These are phyloP conservation scores for Lasaia peninsularis DNA, from an alignment of 1,140 invertebrate species.

Conservation along the genomic window DNA sequence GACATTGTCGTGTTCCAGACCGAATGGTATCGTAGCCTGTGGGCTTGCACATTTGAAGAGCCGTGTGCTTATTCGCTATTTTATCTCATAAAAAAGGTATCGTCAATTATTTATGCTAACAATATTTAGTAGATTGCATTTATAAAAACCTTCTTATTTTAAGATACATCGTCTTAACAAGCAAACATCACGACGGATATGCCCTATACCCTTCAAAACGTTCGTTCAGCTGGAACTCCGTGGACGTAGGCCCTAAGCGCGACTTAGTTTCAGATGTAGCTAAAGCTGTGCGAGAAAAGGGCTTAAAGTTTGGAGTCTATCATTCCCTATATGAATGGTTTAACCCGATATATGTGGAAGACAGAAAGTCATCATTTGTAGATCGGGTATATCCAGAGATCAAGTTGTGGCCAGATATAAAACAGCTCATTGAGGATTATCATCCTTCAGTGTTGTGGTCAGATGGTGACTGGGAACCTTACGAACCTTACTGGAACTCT, in stretches of 20 bases:
- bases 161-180: constrained; percentile 93
- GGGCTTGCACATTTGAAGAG: too few relatives aligned
- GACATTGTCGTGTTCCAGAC: too few relatives aligned
- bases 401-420: constrained; percentile 86
- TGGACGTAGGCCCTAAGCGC: constrained; percentile 89
- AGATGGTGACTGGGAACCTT: constrained; percentile 93
- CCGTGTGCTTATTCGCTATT: too few relatives aligned
- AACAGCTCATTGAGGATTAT: constrained; percentile 87
- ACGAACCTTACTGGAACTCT: constrained; percentile 89
- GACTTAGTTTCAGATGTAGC: constrained; percentile 90
- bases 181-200: constrained; percentile 96
- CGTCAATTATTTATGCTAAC: too few relatives aligned
- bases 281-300: constrained; percentile 81
- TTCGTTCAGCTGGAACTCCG: constrained; percentile 93
- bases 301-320: constrained; percentile 90
- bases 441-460: constrained; percentile 95
- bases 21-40: too few relatives aligned
- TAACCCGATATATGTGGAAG: constrained; percentile 89
- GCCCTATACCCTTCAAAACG: constrained; percentile 92
- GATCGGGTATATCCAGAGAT: constrained; percentile 82
- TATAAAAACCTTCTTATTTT: neutral
- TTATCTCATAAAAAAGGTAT: too few relatives aligned
- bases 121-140: neutral
- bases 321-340: constrained; percentile 96
- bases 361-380: constrained; percentile 83